Conservation (phyloP, 2,113 vertebrate genomes). For the Corythornis vintsioides region DNA sequence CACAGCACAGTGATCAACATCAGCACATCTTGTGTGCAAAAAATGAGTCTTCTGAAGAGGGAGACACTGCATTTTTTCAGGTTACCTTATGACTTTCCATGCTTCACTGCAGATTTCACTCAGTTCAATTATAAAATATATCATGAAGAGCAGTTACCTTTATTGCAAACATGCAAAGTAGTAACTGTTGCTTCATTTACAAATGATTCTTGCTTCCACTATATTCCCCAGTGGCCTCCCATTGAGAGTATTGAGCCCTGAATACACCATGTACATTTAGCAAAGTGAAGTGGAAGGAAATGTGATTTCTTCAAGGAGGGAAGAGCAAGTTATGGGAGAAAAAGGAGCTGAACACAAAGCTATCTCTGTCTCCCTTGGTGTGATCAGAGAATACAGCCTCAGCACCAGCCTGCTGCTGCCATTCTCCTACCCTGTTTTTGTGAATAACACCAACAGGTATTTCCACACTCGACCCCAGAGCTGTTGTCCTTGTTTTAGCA, state of each 20-base stretch:
- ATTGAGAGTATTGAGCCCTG: not conserved
- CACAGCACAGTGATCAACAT: not conserved
- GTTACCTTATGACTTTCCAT: not conserved
- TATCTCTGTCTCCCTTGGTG: not conserved
- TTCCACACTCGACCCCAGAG: not conserved
- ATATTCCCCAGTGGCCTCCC: not conserved
- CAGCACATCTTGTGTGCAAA: not conserved
- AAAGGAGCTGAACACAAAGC: not conserved
- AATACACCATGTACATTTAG: not conserved
- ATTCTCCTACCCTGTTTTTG: not conserved
- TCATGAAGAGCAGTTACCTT: not conserved
- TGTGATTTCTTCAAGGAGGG: not conserved
- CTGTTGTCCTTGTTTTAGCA: not conserved
- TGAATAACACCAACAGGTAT: not conserved
- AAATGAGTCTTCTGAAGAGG: not conserved
- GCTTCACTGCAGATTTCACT: not conserved
- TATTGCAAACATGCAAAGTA: not conserved
- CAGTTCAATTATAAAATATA: not conserved
- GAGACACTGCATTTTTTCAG: not conserved
- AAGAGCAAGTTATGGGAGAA: not conserved
- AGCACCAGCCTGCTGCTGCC: not conserved
- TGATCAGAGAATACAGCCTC: not conserved
- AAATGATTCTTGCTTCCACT: not conserved
- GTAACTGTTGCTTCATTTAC: conserved; percentile 11
- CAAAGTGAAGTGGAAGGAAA: not conserved